A percentile compares a stretch with the other conserved stretches of the same genome.
Evolutionary conservation across 1,140 invertebrate species (phyloP).

Genomic region (Aphaenogaster ashmeadi): DNA sequence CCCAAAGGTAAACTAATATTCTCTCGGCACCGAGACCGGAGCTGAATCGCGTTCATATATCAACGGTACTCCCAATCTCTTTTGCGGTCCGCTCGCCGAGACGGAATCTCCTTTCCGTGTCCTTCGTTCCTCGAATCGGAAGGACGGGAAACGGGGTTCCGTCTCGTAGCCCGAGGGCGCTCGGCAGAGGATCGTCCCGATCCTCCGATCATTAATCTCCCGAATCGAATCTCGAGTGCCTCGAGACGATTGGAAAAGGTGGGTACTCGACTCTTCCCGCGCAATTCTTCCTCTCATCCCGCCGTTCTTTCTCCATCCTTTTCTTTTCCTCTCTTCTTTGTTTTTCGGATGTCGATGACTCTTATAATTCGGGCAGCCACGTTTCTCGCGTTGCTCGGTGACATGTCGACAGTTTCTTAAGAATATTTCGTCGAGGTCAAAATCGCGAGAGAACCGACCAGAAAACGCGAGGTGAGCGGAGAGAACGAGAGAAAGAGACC

Average conservation of each 20-base stretch:
- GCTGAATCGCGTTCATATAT: constrained; percentile 55
- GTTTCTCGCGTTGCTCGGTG: constrained; percentile 36
- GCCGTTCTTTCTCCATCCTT: not conserved
- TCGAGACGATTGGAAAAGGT: constrained; percentile 76
- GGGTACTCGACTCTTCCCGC: constrained; percentile 52
- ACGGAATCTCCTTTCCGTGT: constrained; percentile 70
- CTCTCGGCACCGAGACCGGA: constrained; percentile 32
- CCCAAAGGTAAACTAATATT: constrained; percentile 58
- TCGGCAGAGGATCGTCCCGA: constrained; percentile 64
- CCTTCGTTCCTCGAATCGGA: constrained; percentile 64
- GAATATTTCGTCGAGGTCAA: constrained; percentile 67
- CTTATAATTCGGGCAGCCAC: constrained; percentile 42
- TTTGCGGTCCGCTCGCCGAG: constrained; percentile 63
- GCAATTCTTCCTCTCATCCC: constrained; percentile 30
- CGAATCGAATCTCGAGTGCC: constrained; percentile 78
- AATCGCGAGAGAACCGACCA: constrained; percentile 47
- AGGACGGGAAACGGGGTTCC: constrained; percentile 66
- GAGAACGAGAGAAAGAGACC: constrained; percentile 56
- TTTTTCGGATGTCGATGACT: constrained; percentile 47
- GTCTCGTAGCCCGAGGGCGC: constrained; percentile 63
- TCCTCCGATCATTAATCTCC: constrained; percentile 77
- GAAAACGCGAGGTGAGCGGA: constrained; percentile 25
- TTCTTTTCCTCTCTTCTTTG: constrained; percentile 27
- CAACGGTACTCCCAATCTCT: constrained; percentile 57
- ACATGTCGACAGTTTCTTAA: constrained; percentile 47